Base-by-base conservation (phyloP, 2,113 vertebrate species). In the Gallinago paraguaiae region DNA sequence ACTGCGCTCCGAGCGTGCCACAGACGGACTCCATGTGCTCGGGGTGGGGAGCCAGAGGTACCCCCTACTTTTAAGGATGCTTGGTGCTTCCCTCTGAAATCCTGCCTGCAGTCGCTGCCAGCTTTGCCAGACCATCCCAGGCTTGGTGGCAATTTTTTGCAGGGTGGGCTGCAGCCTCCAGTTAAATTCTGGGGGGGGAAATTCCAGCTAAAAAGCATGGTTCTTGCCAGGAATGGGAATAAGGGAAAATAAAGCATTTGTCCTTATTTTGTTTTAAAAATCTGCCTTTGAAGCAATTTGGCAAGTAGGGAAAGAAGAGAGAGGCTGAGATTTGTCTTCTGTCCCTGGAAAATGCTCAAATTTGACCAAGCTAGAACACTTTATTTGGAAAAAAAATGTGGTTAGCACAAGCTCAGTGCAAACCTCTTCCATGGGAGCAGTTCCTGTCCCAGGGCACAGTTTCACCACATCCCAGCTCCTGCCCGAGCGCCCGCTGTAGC, bases 341-440 rank as follows among this genome's bases (percentile, higher is more conserved):
- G 86, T 93, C 91, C 88, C 82, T 96, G 95, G 92, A 96, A 95
- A 86, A 78, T 69, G 43, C 86, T 94, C 90, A 94, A 69, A 94
- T 95, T 94, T 95, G 82, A 93, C 93, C 92, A 93, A 4, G 48
- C 88, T 90, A 60, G 85, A 95, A 79, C 51, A 56, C 83, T 96
- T 94, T 94, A 92, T 96, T 94, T 91, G 86, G 93, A 92, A 91
- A 96, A 96, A 93, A 96, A 93, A 86, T 81, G 90, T 3, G 5
- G 46, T 78, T 68, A 88, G 61, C 60, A 39, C 19, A 33, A 78
- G 33, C 77, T 79, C 0, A 0, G 63, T 48, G 28, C 67, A 86
- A 77, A 85, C 18, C 35, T 43, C 74, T 68, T 76, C 75, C 50
- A 3, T 1, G 41, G 63, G 56, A 90, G 76, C 76, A 59, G 71